A percentile compares a stretch with the other conserved stretches of the same genome.
Conservation (phyloP, 2,888 invertebrate genomes). For the Pammene fasciana region DNA sequence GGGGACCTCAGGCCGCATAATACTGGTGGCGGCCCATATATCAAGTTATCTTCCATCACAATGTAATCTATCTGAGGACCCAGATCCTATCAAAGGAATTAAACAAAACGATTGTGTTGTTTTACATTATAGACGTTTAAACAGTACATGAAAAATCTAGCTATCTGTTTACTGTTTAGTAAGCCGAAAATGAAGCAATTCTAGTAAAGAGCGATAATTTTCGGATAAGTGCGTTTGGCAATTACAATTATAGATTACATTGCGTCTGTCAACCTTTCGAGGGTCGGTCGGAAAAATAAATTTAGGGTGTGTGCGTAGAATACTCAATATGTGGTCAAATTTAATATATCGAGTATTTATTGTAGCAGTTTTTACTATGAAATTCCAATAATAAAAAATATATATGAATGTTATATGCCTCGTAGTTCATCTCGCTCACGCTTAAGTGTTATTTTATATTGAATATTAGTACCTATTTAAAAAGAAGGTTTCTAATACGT, state of each 20-base stretch:
- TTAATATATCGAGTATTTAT: no score
- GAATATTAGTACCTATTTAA: no score
- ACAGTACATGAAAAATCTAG: constrained; percentile 15
- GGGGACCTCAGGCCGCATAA: constrained; percentile 42
- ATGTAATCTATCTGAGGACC: constrained; percentile 40
- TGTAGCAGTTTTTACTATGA: no score
- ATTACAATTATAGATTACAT: constrained; percentile 25
- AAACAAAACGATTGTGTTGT: constrained; percentile 39
- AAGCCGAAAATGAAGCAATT: not conserved
- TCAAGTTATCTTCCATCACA: constrained; percentile 42
- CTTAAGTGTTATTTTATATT: no score
- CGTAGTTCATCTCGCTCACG: no score
- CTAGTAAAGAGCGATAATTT: not conserved
- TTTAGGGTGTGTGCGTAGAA: constrained; percentile 14
- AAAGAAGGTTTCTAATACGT: no score
- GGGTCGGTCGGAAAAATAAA: constrained; percentile 7
- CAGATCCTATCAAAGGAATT: constrained; percentile 35
- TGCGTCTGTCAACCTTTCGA: constrained; percentile 20
- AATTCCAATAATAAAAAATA: not conserved
- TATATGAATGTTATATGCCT: not conserved
- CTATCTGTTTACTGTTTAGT: not conserved
- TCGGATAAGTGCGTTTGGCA: constrained; percentile 25
- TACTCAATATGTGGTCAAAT: constrained; percentile 2
- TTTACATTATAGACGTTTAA: constrained; percentile 14
- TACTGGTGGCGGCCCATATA: constrained; percentile 40